Evolutionary conservation across 2,797 vertebrate genomes (phyloP).

Genomic region (Fratercula arctica): DNA sequence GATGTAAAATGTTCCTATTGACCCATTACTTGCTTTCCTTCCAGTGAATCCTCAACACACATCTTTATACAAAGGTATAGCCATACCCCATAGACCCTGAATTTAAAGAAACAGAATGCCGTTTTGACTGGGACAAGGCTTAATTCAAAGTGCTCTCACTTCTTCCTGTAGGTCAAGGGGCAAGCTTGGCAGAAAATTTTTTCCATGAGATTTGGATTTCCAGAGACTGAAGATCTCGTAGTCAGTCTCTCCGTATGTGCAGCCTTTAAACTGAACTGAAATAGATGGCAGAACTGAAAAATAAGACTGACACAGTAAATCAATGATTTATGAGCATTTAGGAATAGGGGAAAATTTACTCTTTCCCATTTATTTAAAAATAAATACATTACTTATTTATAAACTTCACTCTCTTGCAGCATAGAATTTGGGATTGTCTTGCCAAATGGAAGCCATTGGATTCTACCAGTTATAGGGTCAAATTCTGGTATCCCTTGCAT

Average conservation of each 20-base stretch:
- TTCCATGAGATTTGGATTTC: constrained; percentile 12
- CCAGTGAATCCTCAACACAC: neutral
- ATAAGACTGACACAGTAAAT: constrained; percentile 17
- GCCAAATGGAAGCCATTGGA: constrained; percentile 11
- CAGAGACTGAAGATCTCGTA: constrained; percentile 31
- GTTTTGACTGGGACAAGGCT: neutral
- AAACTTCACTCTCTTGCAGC: constrained; percentile 8
- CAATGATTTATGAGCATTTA: constrained; percentile 31
- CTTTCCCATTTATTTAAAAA: constrained; percentile 37
- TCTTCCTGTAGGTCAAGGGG: neutral
- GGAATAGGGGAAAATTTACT: neutral
- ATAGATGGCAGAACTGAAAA: constrained; percentile 30
- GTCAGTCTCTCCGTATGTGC: neutral
- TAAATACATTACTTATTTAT: constrained; percentile 34
- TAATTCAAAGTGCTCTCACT: neutral
- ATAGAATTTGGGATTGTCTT: neutral
- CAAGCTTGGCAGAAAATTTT: neutral
- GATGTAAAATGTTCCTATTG: rapidly evolving
- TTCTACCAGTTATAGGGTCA: constrained; percentile 22
- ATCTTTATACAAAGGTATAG: neutral
- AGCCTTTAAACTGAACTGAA: constrained; percentile 5
- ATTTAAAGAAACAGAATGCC: neutral
- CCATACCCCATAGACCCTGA: neutral
- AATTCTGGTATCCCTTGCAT: neutral
- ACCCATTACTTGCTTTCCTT: neutral